Conservation (phyloP, 2,113 vertebrate genomes). For the Antechinus stuartii region DNA sequence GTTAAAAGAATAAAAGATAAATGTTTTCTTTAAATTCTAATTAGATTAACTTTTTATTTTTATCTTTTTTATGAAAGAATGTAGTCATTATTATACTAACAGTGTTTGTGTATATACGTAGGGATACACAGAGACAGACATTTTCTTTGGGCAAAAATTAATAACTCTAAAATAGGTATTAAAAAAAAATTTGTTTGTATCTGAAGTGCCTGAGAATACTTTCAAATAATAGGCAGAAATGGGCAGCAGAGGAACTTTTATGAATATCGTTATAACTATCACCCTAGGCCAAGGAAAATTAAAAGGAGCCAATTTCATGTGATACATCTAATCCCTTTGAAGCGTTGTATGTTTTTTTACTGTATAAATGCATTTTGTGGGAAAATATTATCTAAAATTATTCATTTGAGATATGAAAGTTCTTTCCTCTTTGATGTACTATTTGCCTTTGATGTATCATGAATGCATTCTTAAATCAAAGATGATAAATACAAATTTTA, state of each 20-base stretch:
- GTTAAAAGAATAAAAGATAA: background rate
- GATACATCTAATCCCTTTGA: background rate
- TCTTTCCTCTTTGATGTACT: background rate
- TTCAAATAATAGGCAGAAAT: conserved; percentile 11
- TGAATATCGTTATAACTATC: background rate
- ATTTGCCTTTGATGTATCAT: background rate
- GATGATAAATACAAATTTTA: background rate
- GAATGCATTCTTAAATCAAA: background rate
- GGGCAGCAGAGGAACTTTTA: background rate
- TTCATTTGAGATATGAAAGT: background rate
- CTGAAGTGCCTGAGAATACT: background rate
- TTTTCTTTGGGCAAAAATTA: background rate
- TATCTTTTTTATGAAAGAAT: background rate
- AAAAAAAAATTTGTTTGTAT: background rate
- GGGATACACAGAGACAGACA: no score
- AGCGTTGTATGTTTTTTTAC: conserved; percentile 17
- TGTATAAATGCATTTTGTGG: conserved; percentile 28
- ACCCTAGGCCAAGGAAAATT: conserved; percentile 26
- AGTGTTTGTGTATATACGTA: background rate
- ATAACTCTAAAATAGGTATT: background rate
- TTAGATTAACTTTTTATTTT: background rate
- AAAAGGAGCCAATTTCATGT: conserved; percentile 27
- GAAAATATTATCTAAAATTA: conserved; percentile 31
- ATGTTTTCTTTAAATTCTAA: background rate
- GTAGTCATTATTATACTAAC: conserved; percentile 11